Base-by-base conservation (phyloP, 2,797 vertebrate species). In the Sebastes melanostomus region DNA sequence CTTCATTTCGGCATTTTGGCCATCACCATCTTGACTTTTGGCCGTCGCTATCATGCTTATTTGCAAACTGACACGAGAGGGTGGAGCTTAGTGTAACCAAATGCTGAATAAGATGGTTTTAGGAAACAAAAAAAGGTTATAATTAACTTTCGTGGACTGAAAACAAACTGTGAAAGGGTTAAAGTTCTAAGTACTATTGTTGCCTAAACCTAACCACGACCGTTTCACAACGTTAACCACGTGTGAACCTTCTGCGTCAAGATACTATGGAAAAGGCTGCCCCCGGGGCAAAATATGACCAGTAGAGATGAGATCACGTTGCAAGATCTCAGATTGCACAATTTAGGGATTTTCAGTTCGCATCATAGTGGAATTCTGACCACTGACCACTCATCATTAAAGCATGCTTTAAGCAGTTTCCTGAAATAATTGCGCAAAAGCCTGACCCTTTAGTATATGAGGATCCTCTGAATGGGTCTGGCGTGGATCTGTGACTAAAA, bases 291-390 rank as follows among this genome's bases (percentile, higher is more conserved):
- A 22, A 63, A 8, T 14, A 63, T 46, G 42, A 46, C 10, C 6
- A 62, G 32, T 8, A 22, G 61, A 6, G 30, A 34, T 14, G 61
- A 36, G n/a, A 63, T 24, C 30, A 61, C 2, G 1, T 34, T 36
- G 32, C n/a, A 20, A 42, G 11, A 38, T 34, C 38, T 73, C 55
- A 30, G 3, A 68, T 89, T 66, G 66, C 75, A 81, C 77, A 75
- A 77, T 85, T 70, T 66, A 13, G 81, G 72, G 36, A 69, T 73
- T 83, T 89, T 62, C 22, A 27, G 2, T 8, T 69, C 86, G 59
- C 22, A 6, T 81, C 60, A 81, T 55, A 29, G 10, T 62, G 32
- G 16, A 69, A 78, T 79, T 85, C 34, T 27, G 50, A 24, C 29
- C 13, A 60, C 38, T 36, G 46, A 24, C 29, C n/a, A 65, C 38